phyloP scores from a whole-genome alignment of 92 coral and sea anemone species.

The Virgularia gustaviana region DNA sequence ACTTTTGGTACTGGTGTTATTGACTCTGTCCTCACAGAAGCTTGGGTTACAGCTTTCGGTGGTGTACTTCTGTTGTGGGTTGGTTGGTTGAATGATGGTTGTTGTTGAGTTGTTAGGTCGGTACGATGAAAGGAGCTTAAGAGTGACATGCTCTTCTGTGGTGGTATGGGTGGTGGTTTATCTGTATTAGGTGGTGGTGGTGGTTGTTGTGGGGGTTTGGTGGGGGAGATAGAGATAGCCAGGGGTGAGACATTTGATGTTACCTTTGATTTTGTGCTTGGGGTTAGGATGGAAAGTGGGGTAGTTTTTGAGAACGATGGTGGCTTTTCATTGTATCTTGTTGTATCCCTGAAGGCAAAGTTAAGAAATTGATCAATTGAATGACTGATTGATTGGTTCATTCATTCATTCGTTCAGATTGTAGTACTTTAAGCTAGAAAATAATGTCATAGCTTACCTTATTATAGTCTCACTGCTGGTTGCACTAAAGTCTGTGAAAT shows the following conservation, averaged over 20 bases:
- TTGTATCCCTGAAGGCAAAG: too few species aligned
- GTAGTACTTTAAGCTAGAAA: neutral
- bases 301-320: neutral
- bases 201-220: neutral
- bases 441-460: neutral
- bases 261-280: neutral
- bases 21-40: neutral
- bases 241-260: conserved; percentile 14
- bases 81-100: neutral
- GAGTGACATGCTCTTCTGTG: conserved; percentile 7
- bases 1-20: neutral
- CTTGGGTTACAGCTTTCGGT: neutral
- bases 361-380: too few species aligned
- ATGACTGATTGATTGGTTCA: neutral
- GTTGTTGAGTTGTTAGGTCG: neutral
- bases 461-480: conserved; percentile 44
- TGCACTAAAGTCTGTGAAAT: conserved; percentile 90
- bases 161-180: too few species aligned
- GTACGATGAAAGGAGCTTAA: conserved; percentile 22
- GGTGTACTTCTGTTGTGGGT: neutral
- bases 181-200: neutral
- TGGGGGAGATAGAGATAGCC: conserved; percentile 3
- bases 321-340: conserved; percentile 8
- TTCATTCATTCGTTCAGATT: neutral
- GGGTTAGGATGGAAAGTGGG: conserved; percentile 7